phyloP scores from a whole-genome alignment of 1,140 invertebrate genomes.

The Drosophila tristis region DNA sequence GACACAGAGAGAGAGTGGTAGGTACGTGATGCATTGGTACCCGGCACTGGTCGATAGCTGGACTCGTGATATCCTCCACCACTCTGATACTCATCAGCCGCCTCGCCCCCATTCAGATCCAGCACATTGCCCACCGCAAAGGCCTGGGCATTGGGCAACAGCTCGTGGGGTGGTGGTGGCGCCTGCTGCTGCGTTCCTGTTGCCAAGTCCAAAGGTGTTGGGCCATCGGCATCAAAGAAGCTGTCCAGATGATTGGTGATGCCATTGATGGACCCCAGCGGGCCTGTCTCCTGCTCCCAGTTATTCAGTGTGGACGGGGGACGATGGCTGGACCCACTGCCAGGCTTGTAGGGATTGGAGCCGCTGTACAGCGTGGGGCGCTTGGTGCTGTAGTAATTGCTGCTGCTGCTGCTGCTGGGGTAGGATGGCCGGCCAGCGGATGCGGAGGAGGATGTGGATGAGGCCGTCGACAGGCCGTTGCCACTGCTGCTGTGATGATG shows the following conservation, averaged over 20 bases:
- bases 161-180: conserved; percentile 43
- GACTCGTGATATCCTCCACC: conserved; percentile 55
- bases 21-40: conserved; percentile 55
- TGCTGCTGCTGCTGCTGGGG: conserved; percentile 56
- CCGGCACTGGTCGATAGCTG: conserved; percentile 82
- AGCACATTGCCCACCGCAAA: conserved; percentile 80
- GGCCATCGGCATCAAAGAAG: conserved; percentile 74
- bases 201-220: conserved; percentile 13
- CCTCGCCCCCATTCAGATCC: conserved; percentile 77
- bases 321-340: conserved; percentile 31
- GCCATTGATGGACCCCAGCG: conserved; percentile 50
- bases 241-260: conserved; percentile 81
- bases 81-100: conserved; percentile 69
- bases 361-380: conserved; percentile 55
- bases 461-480: conserved; percentile 61
- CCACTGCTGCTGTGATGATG: conserved; percentile 53
- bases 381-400: conserved; percentile 75
- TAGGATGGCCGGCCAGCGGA: conserved; percentile 55
- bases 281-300: conserved; percentile 79
- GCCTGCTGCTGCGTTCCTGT: conserved; percentile 4
- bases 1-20: conserved; percentile 29
- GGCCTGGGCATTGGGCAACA: conserved; percentile 61
- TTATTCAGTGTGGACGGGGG: conserved; percentile 52
- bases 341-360: conserved; percentile 67
- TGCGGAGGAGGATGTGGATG: conserved; percentile 49